phyloP scores from a whole-genome alignment of 2,113 vertebrate genomes.

The Epinephelus moara region DNA sequence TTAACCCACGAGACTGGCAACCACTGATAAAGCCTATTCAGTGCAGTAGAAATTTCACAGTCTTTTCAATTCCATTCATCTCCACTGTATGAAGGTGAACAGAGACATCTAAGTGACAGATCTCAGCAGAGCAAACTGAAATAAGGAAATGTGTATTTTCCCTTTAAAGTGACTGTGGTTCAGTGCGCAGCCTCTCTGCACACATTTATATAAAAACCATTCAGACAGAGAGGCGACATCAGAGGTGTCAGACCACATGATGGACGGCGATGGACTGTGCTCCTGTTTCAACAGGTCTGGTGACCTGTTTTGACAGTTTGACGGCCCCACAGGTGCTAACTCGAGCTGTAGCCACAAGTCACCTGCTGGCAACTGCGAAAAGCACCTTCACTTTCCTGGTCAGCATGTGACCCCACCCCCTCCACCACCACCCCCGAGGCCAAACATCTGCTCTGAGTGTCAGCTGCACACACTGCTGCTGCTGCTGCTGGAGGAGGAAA shows the following conservation, averaged over 20 bases:
- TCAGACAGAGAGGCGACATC: not conserved
- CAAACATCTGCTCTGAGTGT: not conserved
- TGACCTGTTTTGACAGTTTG: not conserved
- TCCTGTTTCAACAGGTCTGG: not conserved
- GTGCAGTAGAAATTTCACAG: no score
- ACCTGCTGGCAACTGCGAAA: slow-evolving; percentile 19
- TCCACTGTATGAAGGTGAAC: no score
- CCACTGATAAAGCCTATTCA: no score
- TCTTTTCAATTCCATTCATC: not conserved
- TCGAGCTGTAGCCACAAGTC: slow-evolving; percentile 12
- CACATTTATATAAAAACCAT: not conserved
- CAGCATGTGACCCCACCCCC: not conserved
- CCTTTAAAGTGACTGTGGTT: not conserved
- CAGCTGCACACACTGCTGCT: not conserved
- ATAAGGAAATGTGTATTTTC: no score
- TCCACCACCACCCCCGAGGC: not conserved
- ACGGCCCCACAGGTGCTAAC: not conserved
- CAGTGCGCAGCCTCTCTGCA: not conserved
- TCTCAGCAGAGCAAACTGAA: no score
- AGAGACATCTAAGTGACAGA: no score
- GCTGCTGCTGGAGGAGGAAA: not conserved
- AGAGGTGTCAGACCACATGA: not conserved
- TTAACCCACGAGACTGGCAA: no score
- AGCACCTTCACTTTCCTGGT: not conserved
- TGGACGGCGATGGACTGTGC: not conserved